These are phyloP conservation scores for Meteorus cinctellus DNA, from an alignment of 2,888 invertebrate species.

Conservation along the genomic window DNA sequence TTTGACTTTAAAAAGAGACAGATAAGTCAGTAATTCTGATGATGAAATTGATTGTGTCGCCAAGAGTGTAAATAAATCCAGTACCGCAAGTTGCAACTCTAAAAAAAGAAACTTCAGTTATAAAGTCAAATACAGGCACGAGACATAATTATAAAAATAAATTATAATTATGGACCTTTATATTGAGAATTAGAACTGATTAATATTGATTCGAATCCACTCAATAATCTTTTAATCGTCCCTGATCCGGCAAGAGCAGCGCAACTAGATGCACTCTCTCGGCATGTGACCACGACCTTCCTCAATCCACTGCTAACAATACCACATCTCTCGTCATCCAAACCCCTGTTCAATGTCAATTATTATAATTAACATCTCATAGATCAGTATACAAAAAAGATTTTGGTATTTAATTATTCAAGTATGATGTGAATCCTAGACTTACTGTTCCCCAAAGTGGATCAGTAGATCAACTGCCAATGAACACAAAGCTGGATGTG, in stretches of 20 bases:
- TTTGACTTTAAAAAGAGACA: slow-evolving; percentile 77
- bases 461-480: slow-evolving; percentile 78
- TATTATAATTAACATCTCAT: slow-evolving; percentile 15
- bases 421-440: slow-evolving; percentile 29
- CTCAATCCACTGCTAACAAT: slow-evolving; percentile 68
- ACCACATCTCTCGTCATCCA: slow-evolving; percentile 56
- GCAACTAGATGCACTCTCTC: slow-evolving; percentile 72
- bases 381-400: neutral
- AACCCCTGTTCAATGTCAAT: slow-evolving; percentile 22
- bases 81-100: slow-evolving; percentile 80
- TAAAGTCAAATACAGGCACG: neutral
- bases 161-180: slow-evolving; percentile 58
- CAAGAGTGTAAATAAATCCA: slow-evolving; percentile 78
- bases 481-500: slow-evolving; percentile 78
- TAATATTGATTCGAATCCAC: slow-evolving; percentile 69
- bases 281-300: slow-evolving; percentile 69
- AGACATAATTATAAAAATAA: neutral
- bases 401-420: neutral
- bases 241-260: slow-evolving; percentile 71
- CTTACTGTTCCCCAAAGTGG: slow-evolving; percentile 77
- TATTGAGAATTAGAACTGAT: slow-evolving; percentile 61
- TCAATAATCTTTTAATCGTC: slow-evolving; percentile 69
- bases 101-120: slow-evolving; percentile 47
- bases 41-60: slow-evolving; percentile 76
- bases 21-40: slow-evolving; percentile 76